Percentiles rank a stretch among this genome's conserved stretches.
Conservation (phyloP, 2,113 vertebrate genomes). For the Tautogolabrus adspersus region DNA sequence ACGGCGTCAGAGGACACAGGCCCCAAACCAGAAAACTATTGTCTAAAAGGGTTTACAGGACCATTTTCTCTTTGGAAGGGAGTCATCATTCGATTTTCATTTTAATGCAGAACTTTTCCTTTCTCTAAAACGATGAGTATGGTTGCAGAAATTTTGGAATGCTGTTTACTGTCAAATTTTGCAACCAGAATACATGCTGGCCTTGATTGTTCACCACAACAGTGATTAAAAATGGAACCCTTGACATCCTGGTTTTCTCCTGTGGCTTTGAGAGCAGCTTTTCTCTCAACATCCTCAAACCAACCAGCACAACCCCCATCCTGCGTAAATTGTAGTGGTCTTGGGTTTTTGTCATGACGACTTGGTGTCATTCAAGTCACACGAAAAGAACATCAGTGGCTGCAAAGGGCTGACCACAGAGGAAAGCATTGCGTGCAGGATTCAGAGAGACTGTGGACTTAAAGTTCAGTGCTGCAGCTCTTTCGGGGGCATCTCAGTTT, state of each 20-base stretch:
- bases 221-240: constrained; percentile 2
- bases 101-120: not conserved
- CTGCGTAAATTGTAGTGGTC: not conserved
- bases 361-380: constrained; percentile 42
- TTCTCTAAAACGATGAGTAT: not conserved
- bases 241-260: constrained; percentile 58
- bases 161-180: constrained; percentile 17
- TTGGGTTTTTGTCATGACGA: constrained; percentile 36
- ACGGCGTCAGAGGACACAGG: no score
- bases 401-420: constrained; percentile 40
- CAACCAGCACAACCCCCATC: not conserved
- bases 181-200: not conserved
- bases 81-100: not conserved
- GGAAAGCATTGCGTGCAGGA: constrained; percentile 60
- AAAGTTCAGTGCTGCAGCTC: not conserved
- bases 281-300: constrained; percentile 48
- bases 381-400: constrained; percentile 51
- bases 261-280: constrained; percentile 50
- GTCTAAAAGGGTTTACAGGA: no score
- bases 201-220: not conserved
- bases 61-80: not conserved
- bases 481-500: not conserved
- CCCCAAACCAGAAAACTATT: no score
- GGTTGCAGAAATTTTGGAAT: not conserved
- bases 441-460: not conserved